phyloP scores from a whole-genome alignment of 2,888 invertebrate genomes.

The Tuta absoluta region DNA sequence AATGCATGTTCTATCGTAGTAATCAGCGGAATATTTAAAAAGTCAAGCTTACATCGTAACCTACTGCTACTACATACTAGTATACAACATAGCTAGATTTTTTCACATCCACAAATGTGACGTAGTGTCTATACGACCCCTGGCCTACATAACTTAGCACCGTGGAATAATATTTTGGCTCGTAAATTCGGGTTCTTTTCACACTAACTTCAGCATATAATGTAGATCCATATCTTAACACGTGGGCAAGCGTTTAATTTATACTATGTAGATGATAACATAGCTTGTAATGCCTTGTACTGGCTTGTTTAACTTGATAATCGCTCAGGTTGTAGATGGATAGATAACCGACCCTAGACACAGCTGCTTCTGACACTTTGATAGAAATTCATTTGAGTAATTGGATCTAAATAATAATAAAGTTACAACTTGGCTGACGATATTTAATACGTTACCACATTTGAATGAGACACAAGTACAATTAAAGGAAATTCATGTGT shows the following conservation, averaged over 20 bases:
- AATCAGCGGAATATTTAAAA: no score
- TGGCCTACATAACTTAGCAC: constrained; percentile 22
- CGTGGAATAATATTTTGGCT: constrained; percentile 48
- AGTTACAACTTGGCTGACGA: not conserved
- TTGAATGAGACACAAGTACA: no score
- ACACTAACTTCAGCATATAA: constrained; percentile 14
- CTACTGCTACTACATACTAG: no score
- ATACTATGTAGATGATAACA: constrained; percentile 25
- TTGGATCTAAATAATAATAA: not conserved
- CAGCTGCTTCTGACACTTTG: constrained; percentile 28
- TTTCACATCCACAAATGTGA: not conserved
- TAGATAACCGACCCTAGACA: constrained; percentile 58
- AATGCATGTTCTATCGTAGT: no score
- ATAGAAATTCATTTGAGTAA: not conserved
- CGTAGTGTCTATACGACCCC: constrained; percentile 15
- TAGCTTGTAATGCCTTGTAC: constrained; percentile 52
- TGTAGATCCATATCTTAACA: constrained; percentile 61
- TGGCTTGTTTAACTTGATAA: constrained; percentile 76
- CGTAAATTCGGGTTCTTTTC: constrained; percentile 43
- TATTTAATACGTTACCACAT: not conserved
- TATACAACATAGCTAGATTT: not conserved
- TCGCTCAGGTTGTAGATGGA: constrained; percentile 67
- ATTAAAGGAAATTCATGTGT: no score
- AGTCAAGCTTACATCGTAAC: no score
- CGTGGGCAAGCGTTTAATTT: constrained; percentile 55